Evolutionary conservation across 2,888 invertebrate genomes (phyloP), one percentile per base, ranked within the genome.

Genomic region (Caenorhabditis zanzibari): DNA sequence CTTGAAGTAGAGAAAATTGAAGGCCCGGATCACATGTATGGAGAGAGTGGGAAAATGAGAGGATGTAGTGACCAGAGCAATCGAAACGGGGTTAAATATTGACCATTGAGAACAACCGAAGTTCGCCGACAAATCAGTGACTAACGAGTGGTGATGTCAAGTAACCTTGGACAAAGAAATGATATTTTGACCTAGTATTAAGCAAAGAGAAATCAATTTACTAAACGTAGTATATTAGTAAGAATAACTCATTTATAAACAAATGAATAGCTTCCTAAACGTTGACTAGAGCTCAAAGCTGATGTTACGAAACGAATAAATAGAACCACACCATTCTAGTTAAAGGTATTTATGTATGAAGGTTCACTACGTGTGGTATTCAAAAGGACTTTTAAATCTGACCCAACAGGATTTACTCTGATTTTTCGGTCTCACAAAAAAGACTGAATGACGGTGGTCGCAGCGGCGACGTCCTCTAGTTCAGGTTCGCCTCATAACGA

Each of bases 51-150:
- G n/a, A n/a, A 32, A 7, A 32, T 32, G 16, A 32, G 4, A 14
- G 16, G 28, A 22, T 10, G 22, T 2, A 61, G 22, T 61, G 61
- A 61, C 61, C 61, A 61, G 26, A 14, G 54, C 54, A 22, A 26
- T 54, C 54, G 54, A 1, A 2, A 16, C 14, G 58, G 44, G 12
- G 44, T 63, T 44, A 63, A 63, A 63, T 44, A 63, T 63, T 63
- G 63, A 44, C 63, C 44, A 16, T 28, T 14, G n/a, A 16, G 24
- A 22, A 38, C 41, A 22, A 16, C 41, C 3, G 24, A 41, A 47
- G 22, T 44, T 22, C 16, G 14, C 22, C 1, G 32, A 61, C 24
- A 6, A 63, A 63, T 9, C 16, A n/a, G n/a, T 41, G 63, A 63
- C 28, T 41, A 41, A 41, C 14, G 19, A 47, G 47, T 2, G 19